Evolutionary conservation across 2,888 invertebrate species (phyloP), one percentile per base, ranked within the genome.

Genomic region (Spatulosminthurus flaviceps): DNA sequence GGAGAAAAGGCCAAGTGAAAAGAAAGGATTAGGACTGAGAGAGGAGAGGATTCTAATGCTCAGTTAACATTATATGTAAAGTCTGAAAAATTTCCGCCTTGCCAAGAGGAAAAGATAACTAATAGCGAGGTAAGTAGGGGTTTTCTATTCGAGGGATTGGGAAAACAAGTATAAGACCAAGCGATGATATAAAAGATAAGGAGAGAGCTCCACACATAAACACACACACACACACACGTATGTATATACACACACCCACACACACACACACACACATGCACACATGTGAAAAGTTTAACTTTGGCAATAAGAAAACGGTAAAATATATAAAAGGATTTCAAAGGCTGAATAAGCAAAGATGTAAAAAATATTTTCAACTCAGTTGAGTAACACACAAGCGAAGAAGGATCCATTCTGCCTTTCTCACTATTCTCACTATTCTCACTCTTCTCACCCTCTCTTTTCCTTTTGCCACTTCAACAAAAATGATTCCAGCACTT

Each of bases 311-410:
- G 70, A 70, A 70, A 28, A 64, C 28, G 69, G 28, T 69, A 69
- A 69, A 70, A 70, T 29, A 41, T 70, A 34, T 70, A 22, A 41
- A 41, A 70, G 70, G n/a, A 70, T 70, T 70, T 70, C 60, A 61
- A 74, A 74, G 60, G 74, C 74, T 74, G 74, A 74, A 74, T 74
- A 74, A 61, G 74, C 61, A 74, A 61, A 74, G 73, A 41, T n/a
- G 34, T 70, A 70, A 70, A 70, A 29, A 70, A 70, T 70, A 41
- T 70, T 70, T 67, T 34, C 41, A 70, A 70, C 29, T 69, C 41
- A 70, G 67, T 67, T 24, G 67, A 67, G 67, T 67, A 26, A 13
- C 28, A 67, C 19, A 26, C 19, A 67, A 51, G 51, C 64, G 26
- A 64, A 24, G 22, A 11, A 21, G 24, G 64, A 64, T 9, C 67